Evolutionary conservation across 2,888 invertebrate genomes (phyloP), one percentile per base, ranked within the genome.

Genomic region (Caenorhabditis afra): DNA sequence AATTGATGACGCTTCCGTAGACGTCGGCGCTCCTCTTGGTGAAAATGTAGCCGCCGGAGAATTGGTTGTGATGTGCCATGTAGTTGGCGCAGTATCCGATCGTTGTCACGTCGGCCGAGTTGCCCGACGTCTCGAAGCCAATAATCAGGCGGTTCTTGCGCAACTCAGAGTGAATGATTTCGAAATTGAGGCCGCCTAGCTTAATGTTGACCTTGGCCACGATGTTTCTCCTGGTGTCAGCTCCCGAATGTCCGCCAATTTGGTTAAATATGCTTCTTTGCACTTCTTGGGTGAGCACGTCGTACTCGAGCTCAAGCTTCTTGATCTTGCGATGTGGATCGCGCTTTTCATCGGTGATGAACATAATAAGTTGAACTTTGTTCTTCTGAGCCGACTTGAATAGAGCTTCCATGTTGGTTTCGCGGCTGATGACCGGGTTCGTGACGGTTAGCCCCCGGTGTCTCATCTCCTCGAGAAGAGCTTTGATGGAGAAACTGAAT

Each of bases 251-350:
- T n/a, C n/a, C n/a, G n/a, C n/a, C n/a, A n/a, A n/a, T n/a, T n/a
- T n/a, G n/a, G n/a, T 37, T 29, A 3, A 29, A 29, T 29, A 5
- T 29, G n/a, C n/a, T 47, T 8, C 20, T 52, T 1, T 53, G 41
- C n/a, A 79, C 37, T n/a, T 79, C 79, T 16, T 79, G 79, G 0
- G 74, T 79, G 5, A 64, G 23, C 5, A 79, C 16, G 8, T 79
- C 59, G 50, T 23, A 75, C 18, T 70, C 39, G 12, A 70, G 79
- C 39, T 79, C 79, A 8, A 79, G 50, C 0, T n/a, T 14, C 14
- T 79, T 79, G 52, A 79, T 79, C 2, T 64, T 45, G 3, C 29
- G n/a, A 16, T 76, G 76, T 16, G 49, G 52, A 23, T 68, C 18
- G 22, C 37, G 35, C 0, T 3, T 1, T 0, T n/a, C n/a, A 5